These are phyloP conservation scores for Dromococcyx pavoninus DNA, from an alignment of 2,797 vertebrate genomes.

Conservation along the genomic window DNA sequence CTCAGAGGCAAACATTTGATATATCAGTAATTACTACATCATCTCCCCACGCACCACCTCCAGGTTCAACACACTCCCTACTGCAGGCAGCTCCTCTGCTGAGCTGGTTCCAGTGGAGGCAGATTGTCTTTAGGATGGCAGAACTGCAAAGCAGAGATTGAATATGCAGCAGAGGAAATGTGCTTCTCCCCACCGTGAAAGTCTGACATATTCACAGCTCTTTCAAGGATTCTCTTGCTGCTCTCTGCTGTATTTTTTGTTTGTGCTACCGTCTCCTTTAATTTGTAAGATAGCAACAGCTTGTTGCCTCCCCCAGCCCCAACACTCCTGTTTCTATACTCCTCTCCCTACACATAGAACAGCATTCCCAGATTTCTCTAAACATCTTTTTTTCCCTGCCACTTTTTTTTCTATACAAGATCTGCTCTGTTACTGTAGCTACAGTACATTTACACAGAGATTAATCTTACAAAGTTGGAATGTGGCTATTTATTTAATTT, in stretches of 20 bases:
- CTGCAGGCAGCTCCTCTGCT: background rate
- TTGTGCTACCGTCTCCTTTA: accelerated
- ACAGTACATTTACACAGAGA: background rate
- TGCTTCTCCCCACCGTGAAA: background rate
- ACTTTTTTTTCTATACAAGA: background rate
- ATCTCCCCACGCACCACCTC: background rate
- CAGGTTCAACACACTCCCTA: background rate
- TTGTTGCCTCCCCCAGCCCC: background rate
- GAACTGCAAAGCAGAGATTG: background rate
- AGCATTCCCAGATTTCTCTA: background rate
- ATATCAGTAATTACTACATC: background rate
- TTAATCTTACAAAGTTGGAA: background rate
- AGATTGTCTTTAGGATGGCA: background rate
- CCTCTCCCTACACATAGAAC: background rate
- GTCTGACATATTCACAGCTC: background rate
- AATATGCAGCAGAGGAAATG: background rate
- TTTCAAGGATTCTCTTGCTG: background rate
- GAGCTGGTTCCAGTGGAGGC: background rate
- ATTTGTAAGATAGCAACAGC: background rate
- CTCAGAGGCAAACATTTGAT: background rate
- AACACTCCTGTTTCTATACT: background rate
- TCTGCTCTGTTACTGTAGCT: background rate
- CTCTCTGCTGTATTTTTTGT: background rate
- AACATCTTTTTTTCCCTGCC: background rate
- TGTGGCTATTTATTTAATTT: background rate